Percentiles rank a stretch among this genome's conserved stretches.
Evolutionary conservation across 2,113 vertebrate genomes (phyloP).

Genomic region (Myanophis thanlyinensis): DNA sequence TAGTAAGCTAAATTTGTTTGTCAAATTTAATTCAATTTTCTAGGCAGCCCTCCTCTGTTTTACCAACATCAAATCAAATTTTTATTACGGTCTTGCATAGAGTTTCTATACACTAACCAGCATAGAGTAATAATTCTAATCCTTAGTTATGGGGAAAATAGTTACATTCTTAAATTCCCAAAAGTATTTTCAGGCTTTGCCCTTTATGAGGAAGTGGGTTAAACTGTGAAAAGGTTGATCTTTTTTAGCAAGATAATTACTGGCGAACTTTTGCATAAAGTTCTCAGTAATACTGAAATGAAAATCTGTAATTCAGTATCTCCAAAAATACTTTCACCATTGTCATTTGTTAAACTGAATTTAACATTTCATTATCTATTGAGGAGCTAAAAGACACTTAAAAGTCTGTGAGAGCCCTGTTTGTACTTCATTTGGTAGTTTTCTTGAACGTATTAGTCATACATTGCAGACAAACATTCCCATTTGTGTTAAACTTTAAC

Average conservation of each 20-base stretch:
- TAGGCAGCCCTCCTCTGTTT: background rate
- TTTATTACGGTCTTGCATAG: background rate
- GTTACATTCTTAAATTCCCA: background rate
- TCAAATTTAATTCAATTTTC: background rate
- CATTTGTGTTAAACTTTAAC: slow-evolving; percentile 59
- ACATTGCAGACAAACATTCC: slow-evolving; percentile 51
- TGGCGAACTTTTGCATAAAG: slow-evolving; percentile 26
- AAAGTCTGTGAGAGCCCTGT: slow-evolving; percentile 48
- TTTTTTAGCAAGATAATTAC: slow-evolving; percentile 37
- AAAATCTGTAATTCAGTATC: slow-evolving; percentile 44
- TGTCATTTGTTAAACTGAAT: slow-evolving; percentile 55
- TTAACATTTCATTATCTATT: slow-evolving; percentile 64
- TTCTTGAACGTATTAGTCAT: slow-evolving; percentile 54
- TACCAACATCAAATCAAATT: background rate
- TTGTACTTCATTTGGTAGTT: slow-evolving; percentile 50
- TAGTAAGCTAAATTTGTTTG: background rate
- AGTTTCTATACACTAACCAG: background rate
- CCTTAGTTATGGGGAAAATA: background rate
- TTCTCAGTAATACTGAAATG: slow-evolving; percentile 45
- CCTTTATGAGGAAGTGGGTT: background rate
- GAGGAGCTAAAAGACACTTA: slow-evolving; percentile 55
- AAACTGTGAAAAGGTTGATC: background rate
- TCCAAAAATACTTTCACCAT: slow-evolving; percentile 29
- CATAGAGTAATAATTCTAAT: background rate
- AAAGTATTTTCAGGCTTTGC: background rate